These are phyloP conservation scores for Fabriciana adippe DNA, from an alignment of 2,888 invertebrate species.

Conservation along the genomic window DNA sequence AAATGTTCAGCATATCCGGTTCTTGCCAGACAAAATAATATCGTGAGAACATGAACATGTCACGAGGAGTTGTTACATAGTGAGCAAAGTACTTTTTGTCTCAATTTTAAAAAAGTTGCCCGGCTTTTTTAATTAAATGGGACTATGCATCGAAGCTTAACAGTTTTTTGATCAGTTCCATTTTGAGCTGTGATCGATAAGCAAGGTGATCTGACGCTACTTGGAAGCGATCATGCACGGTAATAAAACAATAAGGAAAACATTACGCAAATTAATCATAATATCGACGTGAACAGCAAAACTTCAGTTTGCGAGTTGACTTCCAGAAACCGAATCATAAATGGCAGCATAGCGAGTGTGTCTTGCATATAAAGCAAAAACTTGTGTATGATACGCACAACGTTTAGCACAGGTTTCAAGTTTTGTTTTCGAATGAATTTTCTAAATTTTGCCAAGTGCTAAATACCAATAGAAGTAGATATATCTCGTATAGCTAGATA, in stretches of 20 bases:
- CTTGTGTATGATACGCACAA: not conserved
- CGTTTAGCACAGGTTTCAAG: not conserved
- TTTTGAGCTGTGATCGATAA: not conserved
- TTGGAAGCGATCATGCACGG: not conserved
- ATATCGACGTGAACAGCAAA: constrained; percentile 6
- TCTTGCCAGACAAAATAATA: constrained; percentile 8
- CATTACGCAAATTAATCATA: constrained; percentile 12
- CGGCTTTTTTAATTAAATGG: not conserved
- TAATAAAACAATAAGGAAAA: constrained; percentile 17
- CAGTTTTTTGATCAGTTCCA: too few species aligned
- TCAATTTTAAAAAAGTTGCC: constrained; percentile 2
- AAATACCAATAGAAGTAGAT: not conserved
- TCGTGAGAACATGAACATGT: constrained; percentile 11
- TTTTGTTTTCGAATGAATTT: not conserved
- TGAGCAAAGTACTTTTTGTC: constrained; percentile 14
- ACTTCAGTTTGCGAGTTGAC: not conserved
- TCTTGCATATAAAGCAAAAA: constrained; percentile 7
- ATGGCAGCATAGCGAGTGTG: not conserved
- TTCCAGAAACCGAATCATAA: constrained; percentile 5
- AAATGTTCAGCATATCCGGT: constrained; percentile 4
- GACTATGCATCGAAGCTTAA: not conserved
- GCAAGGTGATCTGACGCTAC: not conserved
- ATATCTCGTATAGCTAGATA: constrained; percentile 7
- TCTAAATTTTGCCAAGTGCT: not conserved
- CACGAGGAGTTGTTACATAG: constrained; percentile 10